Conservation (phyloP, 30 jellyfish, hydroid and myxozoan genomes). For the Cassiopea xamachana region DNA sequence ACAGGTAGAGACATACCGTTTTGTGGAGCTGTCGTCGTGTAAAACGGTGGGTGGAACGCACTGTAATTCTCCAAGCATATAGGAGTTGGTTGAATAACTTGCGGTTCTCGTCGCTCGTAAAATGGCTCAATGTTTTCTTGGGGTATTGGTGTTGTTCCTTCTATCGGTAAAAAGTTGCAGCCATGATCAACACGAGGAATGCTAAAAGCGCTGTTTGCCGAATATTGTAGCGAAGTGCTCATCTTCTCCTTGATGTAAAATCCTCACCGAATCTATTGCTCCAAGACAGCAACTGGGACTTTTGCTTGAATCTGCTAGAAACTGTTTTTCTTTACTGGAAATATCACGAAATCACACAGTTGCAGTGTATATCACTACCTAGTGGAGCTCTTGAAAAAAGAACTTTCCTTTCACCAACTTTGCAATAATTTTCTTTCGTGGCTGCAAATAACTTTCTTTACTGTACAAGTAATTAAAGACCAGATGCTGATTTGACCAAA, state of each 20-base stretch:
- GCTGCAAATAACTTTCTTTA: no score
- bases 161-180: conserved; percentile 48
- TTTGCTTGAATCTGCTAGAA: no score
- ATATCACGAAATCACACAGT: no score
- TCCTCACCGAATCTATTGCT: no score
- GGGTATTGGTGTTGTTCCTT: conserved; percentile 34
- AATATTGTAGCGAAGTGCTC: conserved; percentile 69
- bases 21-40: conserved; percentile 36
- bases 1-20: conserved; percentile 43
- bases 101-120: conserved; percentile 64
- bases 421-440: no score
- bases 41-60: conserved; percentile 50
- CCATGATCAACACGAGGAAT: conserved; percentile 44
- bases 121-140: conserved; percentile 64
- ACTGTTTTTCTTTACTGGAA: no score
- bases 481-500: no score
- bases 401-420: no score
- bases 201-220: conserved; percentile 66
- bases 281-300: no score
- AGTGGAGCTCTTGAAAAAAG: no score
- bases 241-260: conserved; percentile 2
- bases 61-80: conserved; percentile 55
- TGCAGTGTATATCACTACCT: no score
- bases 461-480: no score
- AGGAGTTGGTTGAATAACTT: conserved; percentile 62